Base-by-base conservation (phyloP, 2,888 invertebrate species). In the Aproaerema taeniolella region DNA sequence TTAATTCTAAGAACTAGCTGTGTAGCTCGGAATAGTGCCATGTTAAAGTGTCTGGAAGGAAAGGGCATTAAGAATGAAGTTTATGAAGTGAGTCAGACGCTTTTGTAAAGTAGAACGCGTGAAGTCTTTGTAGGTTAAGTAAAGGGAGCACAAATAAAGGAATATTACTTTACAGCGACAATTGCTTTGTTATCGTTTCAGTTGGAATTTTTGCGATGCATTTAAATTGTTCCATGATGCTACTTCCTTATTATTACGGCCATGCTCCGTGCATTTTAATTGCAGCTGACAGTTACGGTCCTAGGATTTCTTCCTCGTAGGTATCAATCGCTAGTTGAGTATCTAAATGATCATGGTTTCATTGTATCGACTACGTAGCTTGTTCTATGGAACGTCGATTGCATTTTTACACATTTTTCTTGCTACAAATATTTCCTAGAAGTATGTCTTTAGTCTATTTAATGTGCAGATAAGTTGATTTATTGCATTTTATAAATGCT, bases 51-150 rank as follows among this genome's bases (percentile, higher is more conserved):
- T n/a, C n/a, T n/a, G n/a, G 5, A n/a, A 28, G n/a, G 28, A n/a
- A n/a, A 9, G 28, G 3, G 3, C 10, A n/a, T 28, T n/a, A 28
- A 28, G n/a, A 7, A 9, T 3, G n/a, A 28, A 3, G 28, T 6
- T n/a, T 9, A n/a, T 28, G 25, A 26, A 13, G 20, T 33, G 34
- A 35, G 34, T 35, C 34, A 35, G n/a, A 35, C 7, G 34, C 14
- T 33, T 11, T 20, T 24, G 20, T 12, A 20, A 33, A 33, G 20
- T 20, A 17, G 24, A 33, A 20, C 35, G 46, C 43, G 53, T 53
- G 55, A 56, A 50, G 50, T 56, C 50, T 40, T 58, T 50, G 46
- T 59, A 59, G 59, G 58, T 54, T 59, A 55, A 41, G 30, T 24
- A 29, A 30, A 30, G 34, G 31, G 39, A 33, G 10, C 29, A 40